These are phyloP conservation scores for Lagopus leucura DNA, from an alignment of 2,113 vertebrate species.

Conservation along the genomic window DNA sequence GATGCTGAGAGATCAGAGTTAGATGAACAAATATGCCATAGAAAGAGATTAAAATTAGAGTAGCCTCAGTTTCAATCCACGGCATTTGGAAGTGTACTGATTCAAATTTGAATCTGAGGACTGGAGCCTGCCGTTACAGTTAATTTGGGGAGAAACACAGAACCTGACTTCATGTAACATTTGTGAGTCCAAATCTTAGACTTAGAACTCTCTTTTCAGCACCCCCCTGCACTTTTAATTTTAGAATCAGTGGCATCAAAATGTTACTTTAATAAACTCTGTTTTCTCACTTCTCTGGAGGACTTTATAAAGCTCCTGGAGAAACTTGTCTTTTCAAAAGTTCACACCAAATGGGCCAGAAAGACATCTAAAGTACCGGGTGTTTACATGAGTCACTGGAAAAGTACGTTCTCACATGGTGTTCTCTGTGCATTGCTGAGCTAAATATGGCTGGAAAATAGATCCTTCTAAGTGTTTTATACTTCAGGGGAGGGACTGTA, in stretches of 20 bases:
- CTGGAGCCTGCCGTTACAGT: background rate
- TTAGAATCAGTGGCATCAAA: background rate
- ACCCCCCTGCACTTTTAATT: background rate
- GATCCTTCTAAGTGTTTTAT: background rate
- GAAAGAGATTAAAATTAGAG: conserved; percentile 16
- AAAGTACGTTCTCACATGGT: background rate
- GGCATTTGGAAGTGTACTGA: background rate
- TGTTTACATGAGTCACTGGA: background rate
- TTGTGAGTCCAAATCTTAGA: background rate
- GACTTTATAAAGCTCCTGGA: background rate
- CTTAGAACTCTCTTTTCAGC: conserved; percentile 8
- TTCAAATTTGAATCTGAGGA: background rate
- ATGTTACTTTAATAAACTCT: background rate
- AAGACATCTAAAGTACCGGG: background rate
- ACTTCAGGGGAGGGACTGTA: background rate
- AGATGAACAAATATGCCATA: conserved; percentile 13
- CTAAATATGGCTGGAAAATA: background rate
- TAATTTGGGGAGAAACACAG: background rate
- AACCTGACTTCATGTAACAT: background rate
- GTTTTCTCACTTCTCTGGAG: background rate
- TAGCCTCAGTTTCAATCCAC: background rate
- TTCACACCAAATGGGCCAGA: background rate
- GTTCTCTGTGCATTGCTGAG: background rate
- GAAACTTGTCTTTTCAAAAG: background rate
- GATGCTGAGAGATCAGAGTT: background rate